Base-by-base conservation (phyloP, 2,797 vertebrate genomes). In the Enteromius thamalakanensis region DNA sequence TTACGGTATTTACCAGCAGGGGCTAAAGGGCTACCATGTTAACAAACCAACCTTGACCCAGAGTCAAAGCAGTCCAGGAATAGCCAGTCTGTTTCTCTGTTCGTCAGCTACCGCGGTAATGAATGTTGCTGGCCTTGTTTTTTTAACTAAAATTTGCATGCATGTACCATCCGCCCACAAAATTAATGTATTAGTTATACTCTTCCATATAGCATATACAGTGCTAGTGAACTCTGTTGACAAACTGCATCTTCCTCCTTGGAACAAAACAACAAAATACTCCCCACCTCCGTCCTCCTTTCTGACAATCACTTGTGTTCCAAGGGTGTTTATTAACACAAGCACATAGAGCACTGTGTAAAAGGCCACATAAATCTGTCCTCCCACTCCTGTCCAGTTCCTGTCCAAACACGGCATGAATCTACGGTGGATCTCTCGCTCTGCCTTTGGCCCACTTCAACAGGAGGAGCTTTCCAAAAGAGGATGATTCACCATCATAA, bases 281-380 rank as follows among this genome's bases (percentile, higher is more conserved):
- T 26, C 53, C n/a, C 51, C 51, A 85, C 84, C 37, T 71, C 29
- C 15, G 17, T 84, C 29, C 40, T 55, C 40, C 45, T 70, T 65
- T 40, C 78, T 78, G 71, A 55, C 78, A 79, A 69, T 68, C 40
- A 62, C 42, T 74, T 77, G 21, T 82, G 82, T 79, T 74, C 80
- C n/a, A 1, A 72, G 84, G 64, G 64, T 76, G 78, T 84, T 87
- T 87, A 85, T 87, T 79, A 84, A 80, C 79, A 86, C 74, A 75
- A 74, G 70, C 70, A 85, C 84, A 86, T 55, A 81, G 42, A 80
- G 53, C 23, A 68, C 58, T 74, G 68, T 86, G 83, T 76, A 81
- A 83, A 85, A 83, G 71, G 58, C 77, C 67, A 65, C 76, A 86
- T 84, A 75, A 81, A 80, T 51, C 40, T 75, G 77, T 71, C 83